phyloP scores from a whole-genome alignment of 2,797 vertebrate species.

The Sardinella longiceps region DNA sequence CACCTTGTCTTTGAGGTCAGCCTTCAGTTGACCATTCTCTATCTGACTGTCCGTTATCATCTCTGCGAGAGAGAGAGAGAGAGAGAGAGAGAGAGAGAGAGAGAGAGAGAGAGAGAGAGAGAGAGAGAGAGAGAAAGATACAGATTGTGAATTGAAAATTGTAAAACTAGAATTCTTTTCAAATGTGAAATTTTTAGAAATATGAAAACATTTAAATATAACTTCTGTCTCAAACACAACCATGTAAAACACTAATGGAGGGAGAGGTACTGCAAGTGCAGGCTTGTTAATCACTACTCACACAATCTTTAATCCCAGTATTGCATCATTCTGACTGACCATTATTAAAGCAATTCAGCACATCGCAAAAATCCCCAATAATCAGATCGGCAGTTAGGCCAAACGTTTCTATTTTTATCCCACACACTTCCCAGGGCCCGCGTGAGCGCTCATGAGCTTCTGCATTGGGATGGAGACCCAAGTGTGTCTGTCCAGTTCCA shows the following conservation, averaged over 20 bases:
- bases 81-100: neutral
- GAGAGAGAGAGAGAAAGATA: neutral
- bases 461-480: constrained; percentile 21
- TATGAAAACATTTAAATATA: neutral
- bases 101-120: constrained; percentile 19
- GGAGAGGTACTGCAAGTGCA: neutral
- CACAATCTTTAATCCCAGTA: neutral
- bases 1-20: constrained; percentile 94
- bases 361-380: constrained; percentile 1
- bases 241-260: too few species aligned
- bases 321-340: neutral
- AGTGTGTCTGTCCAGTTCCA: constrained; percentile 52
- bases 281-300: neutral
- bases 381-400: constrained; percentile 14
- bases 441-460: constrained; percentile 34
- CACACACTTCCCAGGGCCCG: neutral
- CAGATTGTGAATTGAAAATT: neutral
- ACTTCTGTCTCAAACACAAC: neutral
- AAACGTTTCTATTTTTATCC: constrained; percentile 30
- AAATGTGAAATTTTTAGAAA: neutral
- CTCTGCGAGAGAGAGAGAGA: constrained; percentile 70
- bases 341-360: neutral
- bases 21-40: constrained; percentile 87
- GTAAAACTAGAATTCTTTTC: neutral
- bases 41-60: constrained; percentile 95